Conservation (phyloP, 2,113 vertebrate genomes). For the Centropus unirufus region DNA sequence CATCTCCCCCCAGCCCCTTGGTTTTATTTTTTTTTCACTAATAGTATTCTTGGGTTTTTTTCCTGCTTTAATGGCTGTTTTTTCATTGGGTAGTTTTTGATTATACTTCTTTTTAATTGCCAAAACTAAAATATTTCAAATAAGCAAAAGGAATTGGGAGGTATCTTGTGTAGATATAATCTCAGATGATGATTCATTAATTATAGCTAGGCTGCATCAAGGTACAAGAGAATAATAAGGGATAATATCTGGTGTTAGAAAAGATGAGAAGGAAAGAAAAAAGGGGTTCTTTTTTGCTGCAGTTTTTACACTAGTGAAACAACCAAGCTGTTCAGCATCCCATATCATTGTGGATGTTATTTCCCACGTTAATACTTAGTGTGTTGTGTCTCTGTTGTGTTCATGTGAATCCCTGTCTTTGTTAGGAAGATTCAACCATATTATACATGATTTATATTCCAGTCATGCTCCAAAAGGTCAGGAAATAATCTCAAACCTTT, state of each 20-base stretch:
- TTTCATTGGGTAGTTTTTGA: not conserved
- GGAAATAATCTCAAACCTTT: not conserved
- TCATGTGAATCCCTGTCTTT: not conserved
- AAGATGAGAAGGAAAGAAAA: not conserved
- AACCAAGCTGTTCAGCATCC: not conserved
- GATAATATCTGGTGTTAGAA: not conserved
- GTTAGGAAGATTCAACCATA: not conserved
- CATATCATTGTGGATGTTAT: not conserved
- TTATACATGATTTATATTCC: not conserved
- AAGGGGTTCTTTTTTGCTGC: not conserved
- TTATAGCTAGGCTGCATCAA: not conserved
- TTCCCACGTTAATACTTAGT: not conserved
- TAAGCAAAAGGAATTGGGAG: not conserved
- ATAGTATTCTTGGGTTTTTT: not conserved
- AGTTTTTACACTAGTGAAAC: not conserved
- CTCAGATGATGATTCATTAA: not conserved
- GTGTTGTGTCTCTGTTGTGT: not conserved
- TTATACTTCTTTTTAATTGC: not conserved
- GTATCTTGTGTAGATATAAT: slow-evolving; percentile 8
- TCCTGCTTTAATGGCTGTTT: not conserved
- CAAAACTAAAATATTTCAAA: not conserved
- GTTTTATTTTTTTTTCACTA: not conserved
- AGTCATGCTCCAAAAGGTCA: not conserved
- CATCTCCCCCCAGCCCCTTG: not conserved
- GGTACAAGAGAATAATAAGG: not conserved